Base-by-base conservation (phyloP, 2,797 vertebrate species). In the Anolis apletophallus region DNA sequence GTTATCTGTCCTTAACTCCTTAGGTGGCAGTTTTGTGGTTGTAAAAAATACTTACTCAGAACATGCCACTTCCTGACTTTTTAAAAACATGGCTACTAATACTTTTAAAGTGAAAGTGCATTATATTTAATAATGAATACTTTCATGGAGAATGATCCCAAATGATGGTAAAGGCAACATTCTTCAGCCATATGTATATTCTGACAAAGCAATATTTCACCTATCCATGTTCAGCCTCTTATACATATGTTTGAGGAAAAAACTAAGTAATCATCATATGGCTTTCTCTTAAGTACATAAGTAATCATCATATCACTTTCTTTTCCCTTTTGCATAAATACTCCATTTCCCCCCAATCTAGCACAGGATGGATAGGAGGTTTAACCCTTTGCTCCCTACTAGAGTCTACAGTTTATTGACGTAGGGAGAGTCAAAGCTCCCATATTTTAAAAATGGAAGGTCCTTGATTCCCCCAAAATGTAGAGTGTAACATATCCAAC, bases 1-100 rank as follows among this genome's bases (percentile, higher is more conserved):
- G 52, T 72, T 67, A 59, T 46, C 84, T 46, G 16, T 68, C 67
- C 17, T 59, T 72, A 79, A 79, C 76, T 46, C 64, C 64, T 78
- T 40, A 40, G 40, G 40, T 5, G 40, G 5, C 2, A 5, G 40
- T 40, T 40, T 40, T 40, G 40, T 40, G 40, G 40, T 40, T 40
- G 40, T 40, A 40, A 40, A 40, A 40, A 40, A 40, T 2, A 40
- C 40, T 40, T 40, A 40, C 40, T 40, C 40, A 40, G 40, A 40
- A 40, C 17, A 79, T 46, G 54, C 26, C 11, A 71, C 67, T 79
- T 71, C n/a, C 52, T 46, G 11, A 26, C 34, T 64, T 64, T 64
- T 23, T 73, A 19, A 17, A 17, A 71, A 40, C 67, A 55, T 80
- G 76, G 59, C 23, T 79, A 50, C 17, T 4, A 2, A 68, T 57